Conservation (phyloP, 2,888 invertebrate genomes). For the Folsomia manolachei region DNA sequence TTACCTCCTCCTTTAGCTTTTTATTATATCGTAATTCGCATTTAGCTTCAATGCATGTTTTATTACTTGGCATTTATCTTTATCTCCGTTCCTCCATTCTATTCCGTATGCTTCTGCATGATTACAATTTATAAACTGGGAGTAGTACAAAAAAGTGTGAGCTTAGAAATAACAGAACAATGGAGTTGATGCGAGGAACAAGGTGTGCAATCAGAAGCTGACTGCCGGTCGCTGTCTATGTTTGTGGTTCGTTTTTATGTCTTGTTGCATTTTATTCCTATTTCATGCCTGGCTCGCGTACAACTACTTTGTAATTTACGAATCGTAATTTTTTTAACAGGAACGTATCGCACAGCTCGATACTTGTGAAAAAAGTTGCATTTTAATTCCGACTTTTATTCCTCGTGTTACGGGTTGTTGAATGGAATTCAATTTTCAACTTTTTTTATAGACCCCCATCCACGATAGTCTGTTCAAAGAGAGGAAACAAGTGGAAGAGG, state of each 20-base stretch:
- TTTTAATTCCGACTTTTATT: neutral
- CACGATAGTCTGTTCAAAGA: too few species aligned
- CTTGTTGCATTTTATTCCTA: too few species aligned
- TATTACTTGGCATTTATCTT: neutral
- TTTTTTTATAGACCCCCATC: neutral
- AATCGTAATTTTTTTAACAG: too few species aligned
- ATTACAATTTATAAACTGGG: too few species aligned
- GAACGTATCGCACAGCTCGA: too few species aligned
- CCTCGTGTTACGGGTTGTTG: neutral
- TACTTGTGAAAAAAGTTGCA: neutral
- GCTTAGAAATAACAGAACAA: neutral
- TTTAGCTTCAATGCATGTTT: neutral
- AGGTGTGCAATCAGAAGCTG: conserved; percentile 1
- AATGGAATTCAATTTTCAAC: neutral
- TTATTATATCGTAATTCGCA: neutral
- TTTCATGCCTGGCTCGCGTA: neutral
- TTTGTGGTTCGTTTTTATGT: too few species aligned
- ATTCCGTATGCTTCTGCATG: too few species aligned
- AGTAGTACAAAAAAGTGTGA: neutral
- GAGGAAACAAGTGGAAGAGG: too few species aligned
- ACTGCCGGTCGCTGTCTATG: neutral
- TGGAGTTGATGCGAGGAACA: neutral
- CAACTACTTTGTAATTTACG: too few species aligned
- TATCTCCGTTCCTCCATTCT: neutral
- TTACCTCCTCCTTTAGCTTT: neutral